A percentile compares a stretch with the other conserved stretches of the same genome.
These are phyloP conservation scores for Ostrea edulis DNA, from an alignment of 1,140 invertebrate genomes.

Conservation along the genomic window DNA sequence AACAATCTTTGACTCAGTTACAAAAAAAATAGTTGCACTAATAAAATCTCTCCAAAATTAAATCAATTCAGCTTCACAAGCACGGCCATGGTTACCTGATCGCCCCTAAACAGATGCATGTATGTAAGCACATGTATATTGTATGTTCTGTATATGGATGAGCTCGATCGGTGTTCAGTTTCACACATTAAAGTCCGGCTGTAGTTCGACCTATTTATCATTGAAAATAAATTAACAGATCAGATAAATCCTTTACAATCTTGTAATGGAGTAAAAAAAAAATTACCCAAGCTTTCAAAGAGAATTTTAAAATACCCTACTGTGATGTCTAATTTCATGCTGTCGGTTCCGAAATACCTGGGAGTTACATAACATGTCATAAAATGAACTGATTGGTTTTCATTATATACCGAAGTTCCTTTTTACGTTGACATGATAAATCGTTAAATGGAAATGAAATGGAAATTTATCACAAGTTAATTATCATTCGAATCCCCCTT, in stretches of 20 bases:
- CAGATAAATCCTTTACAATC: background rate
- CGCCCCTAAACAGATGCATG: background rate
- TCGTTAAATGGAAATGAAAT: slow-evolving; percentile 33
- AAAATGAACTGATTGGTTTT: slow-evolving; percentile 11
- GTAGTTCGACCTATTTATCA: slow-evolving; percentile 12
- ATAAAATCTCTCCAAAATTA: too few species aligned
- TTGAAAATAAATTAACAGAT: background rate
- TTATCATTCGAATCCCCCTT: background rate
- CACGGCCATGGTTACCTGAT: background rate
- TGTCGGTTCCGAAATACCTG: background rate
- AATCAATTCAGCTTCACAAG: background rate
- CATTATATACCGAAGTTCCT: background rate
- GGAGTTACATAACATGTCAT: slow-evolving; percentile 24
- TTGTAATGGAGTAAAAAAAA: background rate
- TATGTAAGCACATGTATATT: background rate
- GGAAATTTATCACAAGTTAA: slow-evolving; percentile 22
- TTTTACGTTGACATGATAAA: slow-evolving; percentile 24
- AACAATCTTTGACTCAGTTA: too few species aligned
- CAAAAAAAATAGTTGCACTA: too few species aligned
- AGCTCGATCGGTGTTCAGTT: background rate
- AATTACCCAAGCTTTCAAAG: background rate
- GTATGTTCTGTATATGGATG: background rate
- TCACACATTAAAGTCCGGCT: background rate
- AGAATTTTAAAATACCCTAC: background rate
- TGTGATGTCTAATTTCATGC: slow-evolving; percentile 12